phyloP scores from a whole-genome alignment of 2,113 vertebrate species.

The Daubentonia madagascariensis region DNA sequence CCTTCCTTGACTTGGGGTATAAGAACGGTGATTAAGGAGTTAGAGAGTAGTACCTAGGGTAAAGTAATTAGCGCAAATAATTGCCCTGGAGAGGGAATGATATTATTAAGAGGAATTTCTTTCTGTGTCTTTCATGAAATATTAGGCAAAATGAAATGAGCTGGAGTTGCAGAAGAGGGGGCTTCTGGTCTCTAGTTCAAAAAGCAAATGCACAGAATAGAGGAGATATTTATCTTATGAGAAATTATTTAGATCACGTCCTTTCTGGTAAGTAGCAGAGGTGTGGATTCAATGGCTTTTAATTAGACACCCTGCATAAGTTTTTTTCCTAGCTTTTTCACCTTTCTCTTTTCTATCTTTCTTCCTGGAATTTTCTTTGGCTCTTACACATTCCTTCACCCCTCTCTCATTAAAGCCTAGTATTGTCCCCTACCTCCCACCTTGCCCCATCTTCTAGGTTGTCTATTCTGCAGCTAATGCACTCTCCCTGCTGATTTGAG shows the following conservation, averaged over 20 bases:
- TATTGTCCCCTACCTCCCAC: background rate
- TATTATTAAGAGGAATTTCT: background rate
- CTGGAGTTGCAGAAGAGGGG: background rate
- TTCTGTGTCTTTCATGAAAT: background rate
- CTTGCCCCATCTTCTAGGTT: too few relatives aligned
- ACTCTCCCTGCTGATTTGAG: background rate
- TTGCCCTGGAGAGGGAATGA: constrained; percentile 13
- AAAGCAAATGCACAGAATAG: background rate
- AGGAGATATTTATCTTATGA: background rate
- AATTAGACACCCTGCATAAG: background rate
- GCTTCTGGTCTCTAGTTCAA: background rate
- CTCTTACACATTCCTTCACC: background rate
- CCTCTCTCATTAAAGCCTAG: background rate
- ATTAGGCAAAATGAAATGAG: background rate
- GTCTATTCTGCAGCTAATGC: background rate
- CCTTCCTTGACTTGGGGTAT: background rate
- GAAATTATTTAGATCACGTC: background rate
- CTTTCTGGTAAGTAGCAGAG: background rate
- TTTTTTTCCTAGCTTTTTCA: background rate
- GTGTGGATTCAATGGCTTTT: background rate
- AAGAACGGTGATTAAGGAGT: background rate
- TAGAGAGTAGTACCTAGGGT: background rate
- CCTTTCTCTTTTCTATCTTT: background rate
- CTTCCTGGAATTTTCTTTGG: background rate
- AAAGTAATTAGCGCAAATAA: background rate